These are phyloP conservation scores for Antrozous pallidus DNA, from an alignment of 2,797 vertebrate genomes.

Conservation along the genomic window DNA sequence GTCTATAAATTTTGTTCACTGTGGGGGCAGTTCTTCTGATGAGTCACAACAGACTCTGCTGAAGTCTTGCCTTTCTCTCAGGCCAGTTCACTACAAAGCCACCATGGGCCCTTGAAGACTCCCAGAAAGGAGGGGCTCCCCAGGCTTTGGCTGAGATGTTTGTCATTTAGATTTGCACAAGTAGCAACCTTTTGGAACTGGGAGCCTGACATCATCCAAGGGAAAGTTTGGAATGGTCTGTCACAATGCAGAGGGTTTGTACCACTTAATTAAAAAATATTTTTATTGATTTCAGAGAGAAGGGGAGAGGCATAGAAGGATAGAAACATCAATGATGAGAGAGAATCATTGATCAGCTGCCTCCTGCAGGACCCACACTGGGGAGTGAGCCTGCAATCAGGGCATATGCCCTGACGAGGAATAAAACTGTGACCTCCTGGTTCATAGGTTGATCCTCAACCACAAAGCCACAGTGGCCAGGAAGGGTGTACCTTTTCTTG, in stretches of 20 bases:
- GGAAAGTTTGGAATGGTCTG: neutral
- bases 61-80: neutral
- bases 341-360: too few species aligned
- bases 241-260: neutral
- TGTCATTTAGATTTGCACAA: neutral
- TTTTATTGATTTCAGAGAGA: too few species aligned
- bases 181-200: neutral
- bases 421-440: too few species aligned
- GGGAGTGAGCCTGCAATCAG: too few species aligned
- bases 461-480: too few species aligned
- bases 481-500: neutral
- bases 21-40: neutral
- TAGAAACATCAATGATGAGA: too few species aligned
- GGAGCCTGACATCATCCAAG: neutral
- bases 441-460: too few species aligned
- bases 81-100: too few species aligned
- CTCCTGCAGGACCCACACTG: too few species aligned
- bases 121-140: neutral
- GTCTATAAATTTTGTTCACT: neutral
- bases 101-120: neutral
- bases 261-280: neutral
- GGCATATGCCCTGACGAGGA: too few species aligned
- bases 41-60: neutral
- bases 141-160: neutral
- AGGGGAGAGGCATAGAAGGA: too few species aligned